Conservation (phyloP, 2,797 vertebrate species). For the Cottoperca gobio region DNA sequence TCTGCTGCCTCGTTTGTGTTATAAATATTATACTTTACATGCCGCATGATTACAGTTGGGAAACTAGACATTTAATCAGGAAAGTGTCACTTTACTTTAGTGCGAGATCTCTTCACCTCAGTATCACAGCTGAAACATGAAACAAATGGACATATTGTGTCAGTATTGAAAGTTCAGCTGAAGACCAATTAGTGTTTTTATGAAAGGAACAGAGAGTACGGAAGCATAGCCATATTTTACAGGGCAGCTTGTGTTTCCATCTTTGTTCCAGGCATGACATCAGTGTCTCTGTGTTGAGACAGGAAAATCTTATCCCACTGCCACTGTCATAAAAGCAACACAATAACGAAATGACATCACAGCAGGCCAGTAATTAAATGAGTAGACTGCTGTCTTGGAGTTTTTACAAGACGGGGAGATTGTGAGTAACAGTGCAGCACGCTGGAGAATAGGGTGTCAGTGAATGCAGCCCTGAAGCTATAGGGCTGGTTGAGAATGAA, state of each 20-base stretch:
- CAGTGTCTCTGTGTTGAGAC: conserved; percentile 79
- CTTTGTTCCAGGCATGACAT: conserved; percentile 78
- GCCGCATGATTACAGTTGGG: conserved; percentile 14
- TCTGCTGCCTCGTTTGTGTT: conserved; percentile 17
- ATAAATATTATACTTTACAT: conserved; percentile 14
- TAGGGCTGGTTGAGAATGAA: conserved; percentile 11
- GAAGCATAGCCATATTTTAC: conserved; percentile 59
- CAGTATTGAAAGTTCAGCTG: conserved; percentile 30
- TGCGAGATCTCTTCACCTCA: not conserved
- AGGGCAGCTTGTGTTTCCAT: conserved; percentile 76
- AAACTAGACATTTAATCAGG: not conserved
- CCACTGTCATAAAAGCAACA: conserved; percentile 78
- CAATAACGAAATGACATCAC: conserved; percentile 83
- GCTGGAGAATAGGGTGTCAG: conserved; percentile 38
- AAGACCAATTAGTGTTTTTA: conserved; percentile 50
- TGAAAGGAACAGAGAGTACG: conserved; percentile 35
- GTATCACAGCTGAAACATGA: conserved; percentile 2
- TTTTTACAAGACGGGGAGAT: conserved; percentile 70
- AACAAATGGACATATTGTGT: not conserved
- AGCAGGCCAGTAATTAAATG: conserved; percentile 77
- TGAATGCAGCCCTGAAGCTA: conserved; percentile 14
- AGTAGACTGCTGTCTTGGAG: conserved; percentile 76
- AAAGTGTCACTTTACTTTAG: not conserved
- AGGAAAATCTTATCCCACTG: conserved; percentile 79
- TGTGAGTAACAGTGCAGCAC: conserved; percentile 59